phyloP scores from a whole-genome alignment of 2,888 invertebrate species.

The Chorisops tibialis region DNA sequence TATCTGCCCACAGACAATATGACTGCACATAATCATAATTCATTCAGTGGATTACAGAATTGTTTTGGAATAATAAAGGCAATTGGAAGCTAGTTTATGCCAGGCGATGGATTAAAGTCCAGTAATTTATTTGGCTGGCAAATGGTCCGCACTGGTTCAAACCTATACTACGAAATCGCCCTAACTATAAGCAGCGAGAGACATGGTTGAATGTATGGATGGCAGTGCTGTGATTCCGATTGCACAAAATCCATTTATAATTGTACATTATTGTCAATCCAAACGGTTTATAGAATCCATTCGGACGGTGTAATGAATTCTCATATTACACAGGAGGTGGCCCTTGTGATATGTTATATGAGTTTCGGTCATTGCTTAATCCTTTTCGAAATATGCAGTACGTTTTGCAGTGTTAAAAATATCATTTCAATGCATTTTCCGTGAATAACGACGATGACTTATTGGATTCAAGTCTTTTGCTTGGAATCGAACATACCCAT shows the following conservation, averaged over 20 bases:
- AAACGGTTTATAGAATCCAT: constrained; percentile 29
- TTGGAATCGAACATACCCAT: no score
- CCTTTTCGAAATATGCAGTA: constrained; percentile 15
- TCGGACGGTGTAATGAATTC: constrained; percentile 27
- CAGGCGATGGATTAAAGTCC: constrained; percentile 34
- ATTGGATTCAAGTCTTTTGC: constrained; percentile 7
- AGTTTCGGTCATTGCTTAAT: constrained; percentile 12
- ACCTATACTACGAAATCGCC: not conserved
- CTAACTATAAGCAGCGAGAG: not conserved
- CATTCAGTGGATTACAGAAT: constrained; percentile 38
- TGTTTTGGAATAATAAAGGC: constrained; percentile 38
- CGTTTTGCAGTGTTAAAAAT: constrained; percentile 15
- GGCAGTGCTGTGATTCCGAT: constrained; percentile 35
- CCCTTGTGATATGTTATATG: constrained; percentile 21
- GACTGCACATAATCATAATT: constrained; percentile 36
- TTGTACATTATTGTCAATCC: constrained; percentile 39
- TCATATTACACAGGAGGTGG: constrained; percentile 26
- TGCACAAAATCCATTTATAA: constrained; percentile 48
- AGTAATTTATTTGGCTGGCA: constrained; percentile 33
- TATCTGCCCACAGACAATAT: constrained; percentile 29
- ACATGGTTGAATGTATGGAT: not conserved
- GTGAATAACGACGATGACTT: constrained; percentile 12
- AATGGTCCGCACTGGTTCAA: constrained; percentile 28
- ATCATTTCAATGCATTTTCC: constrained; percentile 12
- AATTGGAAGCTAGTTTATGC: constrained; percentile 37